These are phyloP conservation scores for Alloscopus bannaensis DNA, from an alignment of 2,888 invertebrate genomes.

Conservation along the genomic window DNA sequence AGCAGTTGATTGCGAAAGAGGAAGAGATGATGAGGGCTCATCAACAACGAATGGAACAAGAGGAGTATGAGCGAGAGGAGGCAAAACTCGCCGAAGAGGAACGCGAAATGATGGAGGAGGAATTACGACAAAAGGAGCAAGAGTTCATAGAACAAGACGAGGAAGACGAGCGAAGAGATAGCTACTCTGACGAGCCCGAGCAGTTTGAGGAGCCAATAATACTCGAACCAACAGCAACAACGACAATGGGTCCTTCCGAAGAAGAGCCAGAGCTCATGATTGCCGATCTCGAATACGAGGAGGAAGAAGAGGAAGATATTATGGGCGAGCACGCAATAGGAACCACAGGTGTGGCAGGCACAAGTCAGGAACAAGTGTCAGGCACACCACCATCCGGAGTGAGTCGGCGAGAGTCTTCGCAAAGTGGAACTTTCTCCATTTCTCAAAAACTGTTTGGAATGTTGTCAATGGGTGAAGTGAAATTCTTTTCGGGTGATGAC, in stretches of 20 bases:
- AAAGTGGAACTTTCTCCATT: conserved; percentile 72
- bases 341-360: conserved; percentile 28
- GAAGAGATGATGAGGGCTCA: conserved; percentile 61
- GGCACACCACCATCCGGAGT: conserved; percentile 67
- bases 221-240: not conserved
- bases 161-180: not conserved
- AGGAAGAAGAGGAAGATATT: conserved; percentile 68
- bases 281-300: too few relatives aligned
- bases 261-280: conserved; percentile 19
- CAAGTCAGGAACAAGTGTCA: conserved; percentile 44
- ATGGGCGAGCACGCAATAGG: not conserved
- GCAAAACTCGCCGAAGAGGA: conserved; percentile 78
- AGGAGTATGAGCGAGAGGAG: conserved; percentile 45
- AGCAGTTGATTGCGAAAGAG: conserved; percentile 62
- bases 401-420: conserved; percentile 70
- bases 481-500: conserved; percentile 71
- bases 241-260: conserved; percentile 9
- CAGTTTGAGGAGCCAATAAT: conserved; percentile 74
- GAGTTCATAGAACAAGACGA: conserved; percentile 73
- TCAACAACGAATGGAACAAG: conserved; percentile 45
- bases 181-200: conserved; percentile 72
- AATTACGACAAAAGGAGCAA: conserved; percentile 74
- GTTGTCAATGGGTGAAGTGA: conserved; percentile 72
- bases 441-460: conserved; percentile 72
- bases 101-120: conserved; percentile 74